These are phyloP conservation scores for Brachionus plicatilis DNA, from an alignment of 1,140 invertebrate genomes.

Conservation along the genomic window DNA sequence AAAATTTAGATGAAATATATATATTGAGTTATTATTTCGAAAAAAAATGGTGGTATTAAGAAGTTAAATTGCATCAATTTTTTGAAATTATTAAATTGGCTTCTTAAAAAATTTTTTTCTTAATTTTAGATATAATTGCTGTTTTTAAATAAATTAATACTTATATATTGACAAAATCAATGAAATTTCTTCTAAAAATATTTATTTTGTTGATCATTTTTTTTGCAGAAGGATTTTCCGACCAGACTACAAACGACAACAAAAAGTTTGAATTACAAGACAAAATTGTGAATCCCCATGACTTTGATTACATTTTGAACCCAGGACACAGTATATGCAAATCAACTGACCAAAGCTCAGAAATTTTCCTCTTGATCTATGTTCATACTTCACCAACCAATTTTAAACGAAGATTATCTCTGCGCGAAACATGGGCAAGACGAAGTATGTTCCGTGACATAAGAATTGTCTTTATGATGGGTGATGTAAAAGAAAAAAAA, in stretches of 20 bases:
- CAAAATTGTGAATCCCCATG: conserved; percentile 42
- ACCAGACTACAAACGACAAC: not conserved
- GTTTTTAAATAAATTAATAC: no score
- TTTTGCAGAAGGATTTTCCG: not conserved
- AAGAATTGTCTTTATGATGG: conserved; percentile 45
- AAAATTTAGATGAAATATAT: no score
- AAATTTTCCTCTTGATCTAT: conserved; percentile 36
- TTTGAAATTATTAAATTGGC: no score
- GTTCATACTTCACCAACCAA: conserved; percentile 42
- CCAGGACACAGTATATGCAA: not conserved
- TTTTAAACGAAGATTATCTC: conserved; percentile 41
- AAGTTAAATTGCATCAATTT: no score
- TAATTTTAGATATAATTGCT: no score
- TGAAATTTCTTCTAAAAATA: no score
- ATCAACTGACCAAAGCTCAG: not conserved
- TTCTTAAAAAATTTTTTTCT: no score
- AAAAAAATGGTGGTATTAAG: no score
- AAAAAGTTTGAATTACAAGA: not conserved
- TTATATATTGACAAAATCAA: no score
- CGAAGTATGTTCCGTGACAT: conserved; percentile 36
- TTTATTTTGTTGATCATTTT: not conserved
- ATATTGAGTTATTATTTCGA: no score
- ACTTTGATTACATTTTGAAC: conserved; percentile 43
- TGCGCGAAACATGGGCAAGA: conserved; percentile 43
- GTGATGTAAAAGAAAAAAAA: conserved; percentile 36